Base-by-base conservation (phyloP, 1,140 invertebrate species). In the Homarus americanus region DNA sequence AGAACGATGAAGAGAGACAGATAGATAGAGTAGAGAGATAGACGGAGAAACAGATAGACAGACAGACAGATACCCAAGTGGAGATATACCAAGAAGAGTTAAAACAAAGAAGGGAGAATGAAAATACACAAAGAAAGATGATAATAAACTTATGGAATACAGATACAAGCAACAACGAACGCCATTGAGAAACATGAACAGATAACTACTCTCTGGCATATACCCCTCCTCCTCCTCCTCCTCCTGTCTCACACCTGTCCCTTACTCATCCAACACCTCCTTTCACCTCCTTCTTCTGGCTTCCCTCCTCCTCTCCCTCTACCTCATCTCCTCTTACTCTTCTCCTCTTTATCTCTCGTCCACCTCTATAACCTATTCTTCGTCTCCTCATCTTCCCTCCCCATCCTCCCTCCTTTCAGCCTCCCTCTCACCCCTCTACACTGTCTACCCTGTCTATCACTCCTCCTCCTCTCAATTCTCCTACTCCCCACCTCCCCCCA, bases 1-100 rank as follows among this genome's bases (percentile, higher is more conserved):
- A 82, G 44, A 82, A 41, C 44, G 79, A 82, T 38, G 49, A 41
- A 82, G 79, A 82, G 79, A 82, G 41, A 82, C 40, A 82, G 76
- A 38, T 7, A 38, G 76, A 79, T 32, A 72, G 20, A 72, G 69
- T 32, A 34, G n/a, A 72, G 20, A 72, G 1, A 72, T 9, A 75
- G 0, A 75, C 4, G 41, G 34, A 36, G 32, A 49, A 15, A 80
- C 12, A 63, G 58, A 82, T 32, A 49, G 44, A 49, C 0, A 49
- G 44, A 49, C 0, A 49, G 44, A 49, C 0, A 49, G 44, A 49
- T 0, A 49, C 9, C 9, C 0, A 49, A 17, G 17, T 9, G 17
- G 44, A 49, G 44, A 49, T 9, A 49, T 0, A 49, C 9, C 9
- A 17, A 49, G 1, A n/a, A 49, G 44, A 49, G 44, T n/a, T n/a